Evolutionary conservation across 1,140 invertebrate species (phyloP).

Genomic region (Ostrea denselamellosa): DNA sequence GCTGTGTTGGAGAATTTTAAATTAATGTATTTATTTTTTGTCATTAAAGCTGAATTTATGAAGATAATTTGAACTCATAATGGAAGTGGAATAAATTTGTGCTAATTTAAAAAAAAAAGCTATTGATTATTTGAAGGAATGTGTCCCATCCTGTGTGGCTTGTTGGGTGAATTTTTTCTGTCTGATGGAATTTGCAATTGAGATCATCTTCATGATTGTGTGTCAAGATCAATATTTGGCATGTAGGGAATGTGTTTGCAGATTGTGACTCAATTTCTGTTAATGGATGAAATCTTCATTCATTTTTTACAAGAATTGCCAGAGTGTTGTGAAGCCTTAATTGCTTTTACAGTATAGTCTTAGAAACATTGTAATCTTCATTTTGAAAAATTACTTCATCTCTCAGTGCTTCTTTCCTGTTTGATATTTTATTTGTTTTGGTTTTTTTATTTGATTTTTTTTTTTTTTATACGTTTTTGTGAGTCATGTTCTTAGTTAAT

Average conservation of each 20-base stretch:
- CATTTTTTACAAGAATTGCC: slow-evolving; percentile 36
- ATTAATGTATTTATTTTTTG: neutral
- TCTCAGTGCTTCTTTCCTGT: too few species aligned
- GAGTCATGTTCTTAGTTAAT: neutral
- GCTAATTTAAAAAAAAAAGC: neutral
- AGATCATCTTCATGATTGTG: slow-evolving; percentile 4
- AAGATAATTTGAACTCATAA: too few species aligned
- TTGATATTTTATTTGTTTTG: too few species aligned
- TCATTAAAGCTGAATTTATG: too few species aligned
- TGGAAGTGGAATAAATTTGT: too few species aligned
- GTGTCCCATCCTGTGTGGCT: neutral
- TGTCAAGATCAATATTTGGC: slow-evolving; percentile 25
- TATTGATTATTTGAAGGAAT: slow-evolving; percentile 9
- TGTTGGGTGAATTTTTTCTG: slow-evolving; percentile 2
- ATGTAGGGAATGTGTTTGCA: neutral
- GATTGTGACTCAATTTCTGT: neutral
- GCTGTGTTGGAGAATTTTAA: neutral
- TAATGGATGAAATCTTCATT: slow-evolving; percentile 27
- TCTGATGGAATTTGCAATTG: neutral
- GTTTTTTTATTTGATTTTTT: neutral
- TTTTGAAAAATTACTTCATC: neutral
- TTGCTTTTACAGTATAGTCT: neutral
- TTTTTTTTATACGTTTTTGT: neutral
- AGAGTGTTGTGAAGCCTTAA: neutral
- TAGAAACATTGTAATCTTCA: neutral